Conservation (phyloP, 2,113 vertebrate genomes). For the Ariopsis seemanni region DNA sequence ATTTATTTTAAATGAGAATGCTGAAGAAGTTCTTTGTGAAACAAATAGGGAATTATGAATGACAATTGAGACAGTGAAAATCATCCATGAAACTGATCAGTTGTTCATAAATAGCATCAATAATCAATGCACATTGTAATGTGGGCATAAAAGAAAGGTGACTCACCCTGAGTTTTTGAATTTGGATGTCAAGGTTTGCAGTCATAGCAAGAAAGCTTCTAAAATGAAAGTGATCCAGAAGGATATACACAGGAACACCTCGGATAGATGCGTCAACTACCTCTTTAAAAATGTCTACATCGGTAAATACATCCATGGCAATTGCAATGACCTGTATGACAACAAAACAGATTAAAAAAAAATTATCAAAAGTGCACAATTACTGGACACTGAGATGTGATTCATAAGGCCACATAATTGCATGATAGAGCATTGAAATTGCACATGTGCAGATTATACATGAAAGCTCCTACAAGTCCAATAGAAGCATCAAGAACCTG, state of each 20-base stretch:
- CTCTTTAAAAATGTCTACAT: conserved; percentile 95
- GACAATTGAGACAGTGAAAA: not conserved
- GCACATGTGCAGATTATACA: not conserved
- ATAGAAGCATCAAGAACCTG: not conserved
- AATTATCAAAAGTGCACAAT: not conserved
- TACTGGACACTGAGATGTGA: not conserved
- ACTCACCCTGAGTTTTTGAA: conserved; percentile 91
- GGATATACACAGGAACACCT: conserved; percentile 86
- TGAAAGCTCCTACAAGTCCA: not conserved
- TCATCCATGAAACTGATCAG: not conserved
- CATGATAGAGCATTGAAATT: not conserved
- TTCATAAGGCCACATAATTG: not conserved
- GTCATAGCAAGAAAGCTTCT: conserved; percentile 87
- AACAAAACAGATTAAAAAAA: conserved; percentile 35
- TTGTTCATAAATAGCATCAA: not conserved
- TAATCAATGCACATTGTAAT: not conserved
- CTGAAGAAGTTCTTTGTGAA: not conserved
- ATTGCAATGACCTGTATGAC: conserved; percentile 86
- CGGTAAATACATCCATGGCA: conserved; percentile 94
- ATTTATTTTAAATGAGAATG: not conserved
- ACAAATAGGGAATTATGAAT: not conserved
- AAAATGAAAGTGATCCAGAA: conserved; percentile 85
- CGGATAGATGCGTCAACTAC: conserved; percentile 84
- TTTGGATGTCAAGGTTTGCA: conserved; percentile 85
- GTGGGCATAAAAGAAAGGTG: not conserved